A percentile compares a stretch with the other conserved stretches of the same genome.
phyloP scores from a whole-genome alignment of 2,113 vertebrate species.

The Scopus umbretta region DNA sequence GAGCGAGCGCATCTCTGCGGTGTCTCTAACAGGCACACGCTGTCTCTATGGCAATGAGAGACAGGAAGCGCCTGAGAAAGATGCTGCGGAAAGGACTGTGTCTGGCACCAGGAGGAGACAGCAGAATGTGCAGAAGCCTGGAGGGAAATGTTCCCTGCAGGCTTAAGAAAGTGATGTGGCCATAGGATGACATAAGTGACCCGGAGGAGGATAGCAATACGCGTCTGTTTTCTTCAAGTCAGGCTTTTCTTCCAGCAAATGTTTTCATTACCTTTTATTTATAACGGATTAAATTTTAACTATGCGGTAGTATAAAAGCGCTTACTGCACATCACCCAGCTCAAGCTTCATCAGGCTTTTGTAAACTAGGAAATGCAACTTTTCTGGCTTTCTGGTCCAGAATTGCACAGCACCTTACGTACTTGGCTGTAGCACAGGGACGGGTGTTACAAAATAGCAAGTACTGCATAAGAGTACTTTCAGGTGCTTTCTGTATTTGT shows the following conservation, averaged over 20 bases:
- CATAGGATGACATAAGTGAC: background rate
- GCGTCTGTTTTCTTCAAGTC: background rate
- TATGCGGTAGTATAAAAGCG: background rate
- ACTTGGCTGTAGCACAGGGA: background rate
- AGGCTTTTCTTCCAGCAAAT: background rate
- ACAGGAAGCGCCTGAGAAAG: slow-evolving; percentile 1
- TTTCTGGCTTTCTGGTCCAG: background rate
- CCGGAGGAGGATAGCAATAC: background rate
- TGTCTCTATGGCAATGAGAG: slow-evolving; percentile 65
- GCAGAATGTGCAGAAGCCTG: slow-evolving; percentile 27
- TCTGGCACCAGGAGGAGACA: slow-evolving; percentile 56
- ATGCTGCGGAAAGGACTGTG: slow-evolving; percentile 34
- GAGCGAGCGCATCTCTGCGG: background rate
- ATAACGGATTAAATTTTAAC: slow-evolving; percentile 8
- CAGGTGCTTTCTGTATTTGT: background rate
- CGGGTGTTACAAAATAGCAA: slow-evolving; percentile 6
- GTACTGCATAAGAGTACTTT: slow-evolving; percentile 2
- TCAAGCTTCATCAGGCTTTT: background rate
- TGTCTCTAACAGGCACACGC: background rate
- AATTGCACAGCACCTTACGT: background rate
- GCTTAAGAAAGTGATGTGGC: background rate
- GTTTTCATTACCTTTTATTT: slow-evolving; percentile 1
- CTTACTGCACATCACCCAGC: background rate
- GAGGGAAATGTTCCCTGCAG: background rate
- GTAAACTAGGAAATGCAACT: background rate